Base-by-base conservation (phyloP, 2,797 vertebrate species). In the Prionace glauca region DNA sequence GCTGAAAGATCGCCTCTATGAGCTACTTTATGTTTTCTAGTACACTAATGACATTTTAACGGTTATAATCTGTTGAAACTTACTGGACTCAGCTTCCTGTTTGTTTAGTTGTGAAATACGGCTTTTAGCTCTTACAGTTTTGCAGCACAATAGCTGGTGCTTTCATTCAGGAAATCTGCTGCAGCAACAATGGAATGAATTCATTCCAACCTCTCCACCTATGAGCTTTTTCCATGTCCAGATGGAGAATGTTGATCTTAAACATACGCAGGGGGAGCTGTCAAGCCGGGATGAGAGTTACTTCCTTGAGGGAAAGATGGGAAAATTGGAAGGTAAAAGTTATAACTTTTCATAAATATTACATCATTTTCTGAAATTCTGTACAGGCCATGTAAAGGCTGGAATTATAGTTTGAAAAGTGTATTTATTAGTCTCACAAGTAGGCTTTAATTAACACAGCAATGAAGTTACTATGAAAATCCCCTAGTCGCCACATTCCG, bases 231-330 rank as follows among this genome's bases (percentile, higher is more conserved):
- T 92, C 60, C 67, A 74, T 8, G 56, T 32, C 24, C 41, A 94
- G 3, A 50, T 95, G 71, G n/a, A 56, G 71, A 74, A 50, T 77
- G 41, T 77, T 95, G 67, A 77, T 95, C 2, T 77, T 69, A 77
- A 56, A 16, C 29, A n/a, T 92, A 69, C n/a, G 20, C 8, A 72
- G 92, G 92, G 92, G 36, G 24, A 94, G 41, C 8, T 95, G 69
- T 29, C 71, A 36, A 74, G 93, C 71, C 36, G n/a, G 69, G 36
- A 69, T 95, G 69, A 95, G 71, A 56, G 71, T 36, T 92, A 67
- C 90, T 92, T 69, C 90, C 90, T 69, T 92, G 90, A 92, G 69
- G 90, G 90, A n/a, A 92, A 92, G n/a, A 24, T 69, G 20, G n/a
- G n/a, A 41, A 41, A 92, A n/a, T 69, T 67, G 90, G 11, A 92